Conservation (phyloP, 2,797 vertebrate species). For the Peromyscus melanophrys region DNA sequence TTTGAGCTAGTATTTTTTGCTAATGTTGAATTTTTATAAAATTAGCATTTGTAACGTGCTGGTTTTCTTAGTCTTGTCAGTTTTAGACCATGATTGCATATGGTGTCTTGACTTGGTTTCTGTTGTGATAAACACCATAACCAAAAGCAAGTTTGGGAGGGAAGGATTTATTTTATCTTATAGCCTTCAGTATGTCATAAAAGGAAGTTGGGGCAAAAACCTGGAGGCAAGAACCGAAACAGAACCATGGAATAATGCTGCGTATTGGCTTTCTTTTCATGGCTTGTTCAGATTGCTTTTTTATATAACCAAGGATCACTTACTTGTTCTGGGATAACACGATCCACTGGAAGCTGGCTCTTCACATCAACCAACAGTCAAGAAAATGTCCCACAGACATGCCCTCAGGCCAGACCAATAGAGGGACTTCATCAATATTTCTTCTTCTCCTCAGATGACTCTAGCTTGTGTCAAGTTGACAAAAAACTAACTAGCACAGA, state of each 20-base stretch:
- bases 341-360: neutral
- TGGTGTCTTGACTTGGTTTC: neutral
- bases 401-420: neutral
- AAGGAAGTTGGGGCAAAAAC: neutral
- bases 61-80: neutral
- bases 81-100: constrained; percentile 32
- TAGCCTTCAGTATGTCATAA: neutral
- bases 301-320: neutral
- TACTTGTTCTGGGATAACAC: neutral
- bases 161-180: neutral
- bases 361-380: neutral
- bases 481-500: neutral
- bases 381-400: neutral
- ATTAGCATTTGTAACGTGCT: neutral
- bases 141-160: neutral
- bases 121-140: neutral
- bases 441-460: neutral
- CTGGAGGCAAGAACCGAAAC: neutral
- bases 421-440: neutral
- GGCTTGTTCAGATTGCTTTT: neutral
- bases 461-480: neutral
- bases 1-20: constrained; percentile 37
- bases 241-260: neutral
- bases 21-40: constrained; percentile 53
- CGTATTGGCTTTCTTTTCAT: neutral